These are phyloP conservation scores for Artibeus lituratus DNA, from an alignment of 2,797 vertebrate species.

Conservation along the genomic window DNA sequence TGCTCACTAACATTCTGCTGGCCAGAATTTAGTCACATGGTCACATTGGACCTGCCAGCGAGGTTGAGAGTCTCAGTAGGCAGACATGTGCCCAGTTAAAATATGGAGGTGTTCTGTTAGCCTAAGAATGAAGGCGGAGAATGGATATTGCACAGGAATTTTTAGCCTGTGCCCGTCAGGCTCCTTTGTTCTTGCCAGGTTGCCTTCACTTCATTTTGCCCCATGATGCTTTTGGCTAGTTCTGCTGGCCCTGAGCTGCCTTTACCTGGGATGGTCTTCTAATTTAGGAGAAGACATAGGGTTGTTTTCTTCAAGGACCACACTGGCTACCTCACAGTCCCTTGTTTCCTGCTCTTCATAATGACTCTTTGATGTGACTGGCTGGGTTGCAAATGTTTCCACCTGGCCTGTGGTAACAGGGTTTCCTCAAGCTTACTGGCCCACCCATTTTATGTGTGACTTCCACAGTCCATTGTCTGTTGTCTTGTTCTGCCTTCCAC, in stretches of 20 bases:
- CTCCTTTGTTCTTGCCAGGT: background rate
- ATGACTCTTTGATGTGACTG: background rate
- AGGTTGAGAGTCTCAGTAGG: background rate
- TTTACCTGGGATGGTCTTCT: background rate
- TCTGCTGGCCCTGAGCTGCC: background rate
- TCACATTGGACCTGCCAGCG: background rate
- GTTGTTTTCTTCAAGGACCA: background rate
- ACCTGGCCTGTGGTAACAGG: background rate
- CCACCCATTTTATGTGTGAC: fast-evolving
- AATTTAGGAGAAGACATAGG: background rate
- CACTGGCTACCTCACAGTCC: background rate
- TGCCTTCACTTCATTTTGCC: background rate
- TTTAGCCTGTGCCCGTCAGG: background rate
- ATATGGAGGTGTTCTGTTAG: background rate
- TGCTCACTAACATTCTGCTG: background rate
- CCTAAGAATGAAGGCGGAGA: background rate
- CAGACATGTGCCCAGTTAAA: background rate
- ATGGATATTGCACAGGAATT: background rate
- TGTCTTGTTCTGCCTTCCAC: background rate
- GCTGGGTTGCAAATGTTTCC: background rate
- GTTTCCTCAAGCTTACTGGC: background rate
- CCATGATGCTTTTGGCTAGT: background rate
- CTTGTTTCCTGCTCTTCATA: background rate
- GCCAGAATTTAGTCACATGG: background rate
- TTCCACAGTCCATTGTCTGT: background rate